Percentiles rank a stretch among this genome's conserved stretches.
phyloP scores from a whole-genome alignment of 2,797 vertebrate genomes.

The Melanotaenia boesemani region DNA sequence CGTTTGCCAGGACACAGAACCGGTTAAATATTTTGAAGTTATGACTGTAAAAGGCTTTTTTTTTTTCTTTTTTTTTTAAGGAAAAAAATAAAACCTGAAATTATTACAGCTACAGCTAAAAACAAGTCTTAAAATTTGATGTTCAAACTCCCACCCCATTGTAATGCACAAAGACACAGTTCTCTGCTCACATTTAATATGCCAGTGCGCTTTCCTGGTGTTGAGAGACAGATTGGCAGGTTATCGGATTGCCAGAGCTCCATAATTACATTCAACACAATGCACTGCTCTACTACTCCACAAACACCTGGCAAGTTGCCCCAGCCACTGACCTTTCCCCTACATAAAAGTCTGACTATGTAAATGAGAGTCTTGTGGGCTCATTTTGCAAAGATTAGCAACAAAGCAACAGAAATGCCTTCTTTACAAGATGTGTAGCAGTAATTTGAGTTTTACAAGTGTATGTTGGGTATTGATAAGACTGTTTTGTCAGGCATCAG shows the following conservation, averaged over 20 bases:
- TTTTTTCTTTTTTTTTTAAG: neutral
- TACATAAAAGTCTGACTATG: conserved; percentile 31
- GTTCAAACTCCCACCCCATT: neutral
- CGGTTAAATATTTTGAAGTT: neutral
- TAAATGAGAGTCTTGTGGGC: conserved; percentile 42
- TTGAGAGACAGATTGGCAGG: conserved; percentile 76
- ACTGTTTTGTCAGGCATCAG: conserved; percentile 25
- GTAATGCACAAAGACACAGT: conserved; percentile 6
- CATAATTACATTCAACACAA: conserved; percentile 78
- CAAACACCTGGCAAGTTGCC: conserved; percentile 75
- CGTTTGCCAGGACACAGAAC: neutral
- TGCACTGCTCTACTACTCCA: conserved; percentile 64
- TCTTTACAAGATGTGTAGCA: neutral
- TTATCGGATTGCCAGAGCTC: conserved; percentile 77
- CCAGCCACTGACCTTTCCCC: conserved; percentile 71
- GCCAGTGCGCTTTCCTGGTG: conserved; percentile 64
- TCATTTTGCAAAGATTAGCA: conserved; percentile 20
- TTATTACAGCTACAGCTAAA: neutral
- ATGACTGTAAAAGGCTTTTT: neutral
- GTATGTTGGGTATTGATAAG: neutral
- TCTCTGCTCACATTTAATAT: conserved; percentile 69
- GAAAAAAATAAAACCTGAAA: neutral
- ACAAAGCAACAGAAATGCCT: conserved; percentile 16
- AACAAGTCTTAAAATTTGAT: neutral
- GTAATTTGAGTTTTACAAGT: conserved; percentile 4